These are phyloP conservation scores for Myotis yumanensis DNA, from an alignment of 2,113 vertebrate genomes.

Conservation along the genomic window DNA sequence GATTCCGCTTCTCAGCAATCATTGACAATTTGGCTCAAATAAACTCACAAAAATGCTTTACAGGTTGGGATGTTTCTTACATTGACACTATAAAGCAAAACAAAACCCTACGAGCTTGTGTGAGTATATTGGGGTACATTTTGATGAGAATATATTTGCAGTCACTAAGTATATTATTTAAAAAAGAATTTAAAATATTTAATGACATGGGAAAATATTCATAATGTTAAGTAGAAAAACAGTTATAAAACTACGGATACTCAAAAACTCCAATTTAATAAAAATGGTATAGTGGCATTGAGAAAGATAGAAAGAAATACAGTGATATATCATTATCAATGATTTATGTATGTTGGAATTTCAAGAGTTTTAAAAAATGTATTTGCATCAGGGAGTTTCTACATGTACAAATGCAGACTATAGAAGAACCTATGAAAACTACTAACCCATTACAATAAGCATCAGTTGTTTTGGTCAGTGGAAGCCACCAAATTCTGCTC, in stretches of 20 bases:
- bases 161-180: neutral
- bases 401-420: neutral
- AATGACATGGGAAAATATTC: neutral
- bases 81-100: neutral
- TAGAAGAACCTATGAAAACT: neutral
- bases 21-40: too few species aligned
- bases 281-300: neutral
- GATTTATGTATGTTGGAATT: neutral
- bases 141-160: neutral
- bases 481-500: neutral
- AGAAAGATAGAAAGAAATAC: conserved; percentile 6
- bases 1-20: too few species aligned
- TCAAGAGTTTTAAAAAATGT: neutral
- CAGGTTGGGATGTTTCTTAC: too few species aligned
- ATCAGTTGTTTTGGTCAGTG: neutral
- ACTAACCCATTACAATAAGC: neutral
- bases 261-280: neutral
- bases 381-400: neutral
- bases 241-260: neutral
- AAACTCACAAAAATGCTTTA: too few species aligned
- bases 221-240: neutral
- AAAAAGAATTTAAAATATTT: neutral
- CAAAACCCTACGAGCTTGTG: neutral
- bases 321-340: neutral
- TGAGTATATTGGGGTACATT: neutral